Conservation (phyloP, 92 coral and sea anemone genomes). For the Bergia puertoricense region DNA sequence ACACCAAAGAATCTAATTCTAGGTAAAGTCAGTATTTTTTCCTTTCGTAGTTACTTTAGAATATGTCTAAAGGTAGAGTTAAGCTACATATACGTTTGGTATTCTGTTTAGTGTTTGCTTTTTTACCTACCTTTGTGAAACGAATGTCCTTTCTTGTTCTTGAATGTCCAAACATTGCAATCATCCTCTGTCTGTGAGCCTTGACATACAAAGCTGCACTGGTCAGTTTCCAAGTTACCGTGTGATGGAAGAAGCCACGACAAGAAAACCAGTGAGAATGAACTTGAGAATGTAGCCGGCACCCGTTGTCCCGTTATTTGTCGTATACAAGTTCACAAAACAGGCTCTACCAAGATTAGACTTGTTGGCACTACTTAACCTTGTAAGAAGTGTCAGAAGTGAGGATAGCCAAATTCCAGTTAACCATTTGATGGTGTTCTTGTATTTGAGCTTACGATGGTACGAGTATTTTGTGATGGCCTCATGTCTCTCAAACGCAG, state of each 20-base stretch:
- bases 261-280: background rate
- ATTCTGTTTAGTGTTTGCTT: too few species aligned
- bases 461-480: background rate
- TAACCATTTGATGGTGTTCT: background rate
- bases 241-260: background rate
- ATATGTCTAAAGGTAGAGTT: too few species aligned
- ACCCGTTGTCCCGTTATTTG: background rate
- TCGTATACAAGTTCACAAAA: background rate
- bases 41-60: too few species aligned
- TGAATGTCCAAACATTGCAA: background rate
- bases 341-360: background rate
- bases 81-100: too few species aligned
- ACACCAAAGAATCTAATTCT: too few species aligned
- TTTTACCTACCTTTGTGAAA: background rate
- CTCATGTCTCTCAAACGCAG: background rate
- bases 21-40: too few species aligned
- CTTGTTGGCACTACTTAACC: background rate
- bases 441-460: background rate
- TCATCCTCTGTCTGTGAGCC: background rate
- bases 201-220: background rate
- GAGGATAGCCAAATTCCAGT: background rate
- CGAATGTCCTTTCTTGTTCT: background rate
- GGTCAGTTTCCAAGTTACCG: background rate
- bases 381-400: background rate
- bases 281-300: background rate